Base-by-base conservation (phyloP, 1,140 invertebrate genomes). In the Ceratosolen fusciceps region DNA sequence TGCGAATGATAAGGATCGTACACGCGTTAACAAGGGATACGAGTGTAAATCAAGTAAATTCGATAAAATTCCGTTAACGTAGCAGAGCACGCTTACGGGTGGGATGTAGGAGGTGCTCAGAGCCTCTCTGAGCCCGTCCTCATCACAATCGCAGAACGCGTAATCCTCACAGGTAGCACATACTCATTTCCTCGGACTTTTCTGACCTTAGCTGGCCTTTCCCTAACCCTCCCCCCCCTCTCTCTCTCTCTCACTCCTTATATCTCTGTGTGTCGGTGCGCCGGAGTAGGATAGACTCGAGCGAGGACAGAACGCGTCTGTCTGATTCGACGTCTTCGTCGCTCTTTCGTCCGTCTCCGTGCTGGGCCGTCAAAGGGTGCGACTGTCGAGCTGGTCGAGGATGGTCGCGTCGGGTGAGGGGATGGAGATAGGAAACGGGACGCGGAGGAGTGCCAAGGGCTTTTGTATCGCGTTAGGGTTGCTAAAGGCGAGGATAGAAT, bases 401-500 rank as follows among this genome's bases (percentile, higher is more conserved):
- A n/a, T n/a, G n/a, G n/a, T n/a, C n/a, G n/a, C n/a, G n/a, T n/a
- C n/a, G n/a, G n/a, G n/a, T n/a, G n/a, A n/a, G n/a, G n/a, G n/a
- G n/a, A n/a, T n/a, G n/a, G n/a, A 71, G 67, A 62, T 39, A 71
- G 54, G 26, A 43, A 34, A 19, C 37, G 12, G n/a, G 49, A n/a
- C 31, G 43, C 7, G 21, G 62, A 43, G 10, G 34, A n/a, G 19
- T 5, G 10, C 10, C 49, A 37, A 81, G 68, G 34, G 74, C 71
- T 79, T 80, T 80, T 80, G 77, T 80, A 77, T 65, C 34, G 47
- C 62, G 68, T 77, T 79, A 68, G 39, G 80, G 74, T 52, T 54
- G 49, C 34, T 16, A 60, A 58, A 81, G 77, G 73, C 58, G 74
- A 58, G 71, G 74, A 83, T 74, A 79, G 82, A 79, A 84, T 82